These are phyloP conservation scores for Avahi laniger DNA, from an alignment of 2,797 vertebrate genomes.

Conservation along the genomic window DNA sequence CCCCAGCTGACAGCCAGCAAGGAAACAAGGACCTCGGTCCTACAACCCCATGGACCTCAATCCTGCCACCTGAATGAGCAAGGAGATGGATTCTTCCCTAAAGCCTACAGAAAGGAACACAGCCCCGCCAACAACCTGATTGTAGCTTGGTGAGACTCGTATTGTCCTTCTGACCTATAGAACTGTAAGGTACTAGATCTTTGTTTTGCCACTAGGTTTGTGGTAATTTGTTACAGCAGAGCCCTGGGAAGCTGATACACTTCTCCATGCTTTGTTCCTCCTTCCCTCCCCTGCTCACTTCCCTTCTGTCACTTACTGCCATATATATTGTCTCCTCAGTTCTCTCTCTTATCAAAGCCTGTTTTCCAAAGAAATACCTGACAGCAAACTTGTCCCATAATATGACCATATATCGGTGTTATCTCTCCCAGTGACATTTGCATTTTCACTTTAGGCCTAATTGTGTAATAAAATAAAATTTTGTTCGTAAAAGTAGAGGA, in stretches of 20 bases:
- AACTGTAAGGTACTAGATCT: not conserved
- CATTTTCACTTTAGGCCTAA: not conserved
- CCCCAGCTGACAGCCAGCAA: not conserved
- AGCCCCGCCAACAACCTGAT: not conserved
- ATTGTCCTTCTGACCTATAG: not conserved
- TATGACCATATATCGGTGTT: not conserved
- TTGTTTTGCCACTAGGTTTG: not conserved
- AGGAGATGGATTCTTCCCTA: not conserved
- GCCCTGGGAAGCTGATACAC: not conserved
- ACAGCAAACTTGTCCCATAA: not conserved
- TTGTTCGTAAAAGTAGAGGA: not conserved
- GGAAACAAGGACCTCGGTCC: not conserved
- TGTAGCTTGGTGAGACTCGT: not conserved
- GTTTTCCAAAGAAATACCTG: not conserved
- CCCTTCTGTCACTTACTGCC: not conserved
- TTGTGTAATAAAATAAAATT: not conserved
- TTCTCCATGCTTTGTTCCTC: not conserved
- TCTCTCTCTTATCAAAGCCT: not conserved
- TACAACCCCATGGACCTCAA: not conserved
- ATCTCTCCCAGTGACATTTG: not conserved
- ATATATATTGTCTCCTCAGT: fast-evolving
- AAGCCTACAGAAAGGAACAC: not conserved
- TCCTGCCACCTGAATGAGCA: not conserved
- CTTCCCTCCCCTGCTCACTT: not conserved
- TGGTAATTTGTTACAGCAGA: not conserved